A percentile compares a stretch with the other conserved stretches of the same genome.
Evolutionary conservation across 2,888 invertebrate species (phyloP).

Genomic region (Cephus rjabovi): DNA sequence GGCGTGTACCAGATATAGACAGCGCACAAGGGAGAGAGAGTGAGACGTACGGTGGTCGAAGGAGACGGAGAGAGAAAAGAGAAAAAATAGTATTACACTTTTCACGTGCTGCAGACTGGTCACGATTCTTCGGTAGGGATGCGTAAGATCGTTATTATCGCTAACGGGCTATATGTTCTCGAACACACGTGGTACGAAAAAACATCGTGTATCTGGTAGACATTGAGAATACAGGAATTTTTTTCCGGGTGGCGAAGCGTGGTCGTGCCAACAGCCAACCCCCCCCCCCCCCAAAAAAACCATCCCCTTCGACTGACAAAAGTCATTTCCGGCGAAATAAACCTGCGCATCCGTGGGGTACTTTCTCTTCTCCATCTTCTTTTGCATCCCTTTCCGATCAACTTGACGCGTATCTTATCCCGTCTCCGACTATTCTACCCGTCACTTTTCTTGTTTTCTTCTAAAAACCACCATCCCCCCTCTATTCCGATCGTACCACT

Average conservation of each 20-base stretch:
- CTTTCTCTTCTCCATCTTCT: neutral
- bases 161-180: neutral
- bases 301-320: neutral
- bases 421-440: neutral
- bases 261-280: neutral
- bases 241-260: neutral
- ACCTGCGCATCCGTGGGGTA: neutral
- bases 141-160: neutral
- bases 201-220: neutral
- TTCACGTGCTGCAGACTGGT: neutral
- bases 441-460: neutral
- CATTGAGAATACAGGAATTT: neutral
- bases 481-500: neutral
- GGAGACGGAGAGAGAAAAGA: neutral
- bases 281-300: too few species aligned
- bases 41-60: too few species aligned
- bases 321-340: neutral
- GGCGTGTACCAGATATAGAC: neutral
- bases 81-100: neutral
- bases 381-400: neutral
- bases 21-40: neutral
- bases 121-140: neutral
- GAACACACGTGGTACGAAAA: neutral
- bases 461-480: neutral
- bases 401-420: neutral